These are phyloP conservation scores for Chauna torquata DNA, from an alignment of 2,113 vertebrate species.

Conservation along the genomic window DNA sequence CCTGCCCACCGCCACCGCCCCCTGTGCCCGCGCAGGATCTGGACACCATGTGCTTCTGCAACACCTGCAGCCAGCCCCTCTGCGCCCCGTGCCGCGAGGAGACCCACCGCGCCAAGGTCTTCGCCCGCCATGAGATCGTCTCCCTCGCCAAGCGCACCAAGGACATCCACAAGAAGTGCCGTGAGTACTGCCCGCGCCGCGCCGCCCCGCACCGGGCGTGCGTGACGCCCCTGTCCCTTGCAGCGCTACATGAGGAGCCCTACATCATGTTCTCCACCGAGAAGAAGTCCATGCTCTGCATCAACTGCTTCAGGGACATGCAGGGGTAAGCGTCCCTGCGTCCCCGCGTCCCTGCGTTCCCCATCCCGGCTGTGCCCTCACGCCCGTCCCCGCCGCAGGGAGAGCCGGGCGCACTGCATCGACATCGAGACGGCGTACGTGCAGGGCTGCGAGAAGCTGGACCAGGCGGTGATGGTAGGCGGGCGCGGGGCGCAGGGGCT, in stretches of 20 bases:
- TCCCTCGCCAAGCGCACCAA: constrained; percentile 90
- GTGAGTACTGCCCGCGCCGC: constrained; percentile 56
- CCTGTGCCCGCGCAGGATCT: constrained; percentile 73
- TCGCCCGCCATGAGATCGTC: constrained; percentile 90
- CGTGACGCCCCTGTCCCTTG: background rate
- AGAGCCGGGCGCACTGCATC: constrained; percentile 91
- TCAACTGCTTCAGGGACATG: constrained; percentile 97
- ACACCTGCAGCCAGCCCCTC: constrained; percentile 92
- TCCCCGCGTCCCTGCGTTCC: fast-evolving
- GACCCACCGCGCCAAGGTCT: constrained; percentile 92
- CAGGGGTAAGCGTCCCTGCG: constrained; percentile 82
- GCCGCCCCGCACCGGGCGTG: fast-evolving
- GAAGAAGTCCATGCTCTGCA: constrained; percentile 94
- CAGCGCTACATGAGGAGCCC: constrained; percentile 91
- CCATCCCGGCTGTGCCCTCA: fast-evolving
- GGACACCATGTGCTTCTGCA: constrained; percentile 91
- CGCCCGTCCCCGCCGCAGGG: constrained; percentile 64
- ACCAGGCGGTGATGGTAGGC: constrained; percentile 91
- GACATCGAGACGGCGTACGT: constrained; percentile 93
- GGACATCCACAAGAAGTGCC: constrained; percentile 90
- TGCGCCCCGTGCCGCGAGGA: constrained; percentile 88
- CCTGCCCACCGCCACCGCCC: background rate
- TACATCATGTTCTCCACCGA: constrained; percentile 96
- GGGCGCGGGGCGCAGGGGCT: fast-evolving
- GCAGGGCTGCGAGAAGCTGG: constrained; percentile 92